Percentiles rank a stretch among this genome's conserved stretches.
phyloP scores from a whole-genome alignment of 2,888 invertebrate genomes.

The Lasioglossum leucozonium region DNA sequence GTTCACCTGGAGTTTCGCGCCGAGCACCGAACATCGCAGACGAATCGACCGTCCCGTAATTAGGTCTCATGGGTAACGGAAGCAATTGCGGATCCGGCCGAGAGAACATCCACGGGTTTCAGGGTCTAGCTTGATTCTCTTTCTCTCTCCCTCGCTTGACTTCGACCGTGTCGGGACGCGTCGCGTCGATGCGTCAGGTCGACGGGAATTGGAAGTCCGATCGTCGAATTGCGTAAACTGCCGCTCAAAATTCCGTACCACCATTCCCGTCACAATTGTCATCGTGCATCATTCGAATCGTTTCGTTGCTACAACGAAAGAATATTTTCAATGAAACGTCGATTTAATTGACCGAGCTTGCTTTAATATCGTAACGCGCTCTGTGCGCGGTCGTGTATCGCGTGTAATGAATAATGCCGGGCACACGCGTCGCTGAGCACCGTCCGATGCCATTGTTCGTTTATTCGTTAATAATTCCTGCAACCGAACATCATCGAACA shows the following conservation, averaged over 20 bases:
- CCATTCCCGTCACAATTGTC: not conserved
- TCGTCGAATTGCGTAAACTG: not conserved
- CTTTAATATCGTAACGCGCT: not conserved
- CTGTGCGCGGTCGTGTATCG: not conserved
- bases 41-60: conserved; percentile 44
- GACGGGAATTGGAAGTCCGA: not conserved
- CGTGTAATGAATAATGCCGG: not conserved
- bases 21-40: conserved; percentile 36
- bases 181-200: not conserved
- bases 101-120: conserved; percentile 24
- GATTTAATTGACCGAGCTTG: not conserved
- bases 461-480: not conserved
- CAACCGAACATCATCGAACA: not conserved
- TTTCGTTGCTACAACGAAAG: not conserved
- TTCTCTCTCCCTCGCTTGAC: not conserved
- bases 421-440: not conserved
- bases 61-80: conserved; percentile 47
- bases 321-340: not conserved
- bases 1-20: conserved; percentile 12
- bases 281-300: not conserved
- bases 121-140: not conserved
- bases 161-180: not conserved
- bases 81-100: conserved; percentile 31
- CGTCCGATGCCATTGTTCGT: not conserved
- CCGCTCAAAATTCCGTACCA: not conserved